These are phyloP conservation scores for Hirundo rustica DNA, from an alignment of 2,797 vertebrate genomes.

Conservation along the genomic window DNA sequence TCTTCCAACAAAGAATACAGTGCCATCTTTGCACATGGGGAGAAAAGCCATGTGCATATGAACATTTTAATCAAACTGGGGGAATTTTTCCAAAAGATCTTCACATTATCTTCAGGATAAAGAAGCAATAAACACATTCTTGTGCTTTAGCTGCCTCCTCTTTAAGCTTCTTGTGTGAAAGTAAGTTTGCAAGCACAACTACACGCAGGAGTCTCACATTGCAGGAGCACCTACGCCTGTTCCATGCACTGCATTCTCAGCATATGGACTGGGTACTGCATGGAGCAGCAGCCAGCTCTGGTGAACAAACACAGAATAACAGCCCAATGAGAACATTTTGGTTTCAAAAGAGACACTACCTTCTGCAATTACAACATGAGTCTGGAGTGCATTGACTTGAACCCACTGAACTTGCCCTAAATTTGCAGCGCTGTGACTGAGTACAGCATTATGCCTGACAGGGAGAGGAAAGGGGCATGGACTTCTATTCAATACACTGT, in stretches of 20 bases:
- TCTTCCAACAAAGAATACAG: neutral
- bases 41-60: accelerated
- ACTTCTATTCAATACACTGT: neutral
- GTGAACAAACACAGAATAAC: neutral
- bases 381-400: neutral
- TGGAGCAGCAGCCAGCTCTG: neutral
- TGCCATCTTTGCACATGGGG: neutral
- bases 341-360: neutral
- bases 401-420: neutral
- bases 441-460: neutral
- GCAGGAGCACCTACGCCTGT: neutral
- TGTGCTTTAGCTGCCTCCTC: neutral
- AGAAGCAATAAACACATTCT: neutral
- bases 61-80: neutral
- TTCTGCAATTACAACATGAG: neutral
- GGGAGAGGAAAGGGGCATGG: neutral
- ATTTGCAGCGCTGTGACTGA: neutral
- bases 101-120: neutral
- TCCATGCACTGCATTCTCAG: neutral
- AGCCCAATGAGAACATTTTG: neutral
- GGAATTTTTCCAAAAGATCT: neutral
- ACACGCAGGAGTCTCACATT: neutral
- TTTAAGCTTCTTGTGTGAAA: neutral
- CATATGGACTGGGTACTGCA: neutral
- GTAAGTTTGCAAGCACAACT: neutral